These are phyloP conservation scores for Rosalia funebris DNA, from an alignment of 2,888 invertebrate species.

Conservation along the genomic window DNA sequence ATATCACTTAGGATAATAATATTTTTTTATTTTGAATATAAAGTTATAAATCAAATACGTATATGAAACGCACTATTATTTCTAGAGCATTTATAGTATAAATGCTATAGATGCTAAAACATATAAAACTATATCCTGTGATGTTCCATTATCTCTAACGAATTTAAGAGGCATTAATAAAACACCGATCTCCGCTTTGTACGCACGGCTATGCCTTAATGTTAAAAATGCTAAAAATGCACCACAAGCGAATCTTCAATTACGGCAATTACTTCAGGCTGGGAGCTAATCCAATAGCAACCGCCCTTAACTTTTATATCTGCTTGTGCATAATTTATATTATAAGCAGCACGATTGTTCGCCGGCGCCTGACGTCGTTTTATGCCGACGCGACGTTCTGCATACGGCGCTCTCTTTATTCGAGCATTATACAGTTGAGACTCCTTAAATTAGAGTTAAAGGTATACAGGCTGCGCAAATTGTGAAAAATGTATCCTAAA, in stretches of 20 bases:
- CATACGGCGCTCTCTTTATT: background rate
- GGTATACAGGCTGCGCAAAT: background rate
- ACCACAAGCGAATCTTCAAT: conserved; percentile 57
- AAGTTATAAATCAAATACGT: too few relatives aligned
- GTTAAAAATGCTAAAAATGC: conserved; percentile 49
- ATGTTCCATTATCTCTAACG: too few relatives aligned
- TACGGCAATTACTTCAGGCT: conserved; percentile 56
- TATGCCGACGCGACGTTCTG: conserved; percentile 3
- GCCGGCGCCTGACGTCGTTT: conserved; percentile 26
- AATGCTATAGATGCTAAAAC: too few relatives aligned
- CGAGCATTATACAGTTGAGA: conserved; percentile 1
- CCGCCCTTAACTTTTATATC: conserved; percentile 55
- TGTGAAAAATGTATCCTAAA: background rate
- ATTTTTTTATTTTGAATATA: too few relatives aligned
- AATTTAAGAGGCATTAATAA: too few relatives aligned
- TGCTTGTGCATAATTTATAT: conserved; percentile 57
- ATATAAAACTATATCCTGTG: too few relatives aligned
- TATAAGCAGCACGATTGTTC: conserved; percentile 30
- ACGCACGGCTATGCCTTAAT: background rate
- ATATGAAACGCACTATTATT: too few relatives aligned
- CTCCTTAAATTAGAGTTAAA: conserved; percentile 15
- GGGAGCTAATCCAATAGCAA: conserved; percentile 55
- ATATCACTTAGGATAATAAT: too few relatives aligned
- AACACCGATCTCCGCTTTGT: background rate
- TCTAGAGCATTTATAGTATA: too few relatives aligned